phyloP scores from a whole-genome alignment of 2,888 invertebrate species.

The Cyaniris semiargus region DNA sequence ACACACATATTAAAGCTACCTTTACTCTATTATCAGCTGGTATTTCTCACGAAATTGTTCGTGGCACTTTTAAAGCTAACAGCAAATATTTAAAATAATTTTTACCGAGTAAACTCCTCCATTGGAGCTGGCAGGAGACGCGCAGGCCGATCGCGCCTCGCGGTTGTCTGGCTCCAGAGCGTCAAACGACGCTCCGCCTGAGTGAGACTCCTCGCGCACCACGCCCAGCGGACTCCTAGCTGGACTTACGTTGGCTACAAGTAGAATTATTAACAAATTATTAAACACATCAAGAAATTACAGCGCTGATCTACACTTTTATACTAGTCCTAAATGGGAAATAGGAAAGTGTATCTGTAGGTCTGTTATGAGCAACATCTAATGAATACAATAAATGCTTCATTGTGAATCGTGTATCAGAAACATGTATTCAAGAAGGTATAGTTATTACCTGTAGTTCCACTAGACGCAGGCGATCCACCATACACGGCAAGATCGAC shows the following conservation, averaged over 20 bases:
- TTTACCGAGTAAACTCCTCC: constrained; percentile 93
- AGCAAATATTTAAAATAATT: background rate
- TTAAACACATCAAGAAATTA: background rate
- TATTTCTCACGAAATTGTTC: too few relatives aligned
- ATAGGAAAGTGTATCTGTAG: background rate
- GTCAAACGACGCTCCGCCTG: constrained; percentile 72
- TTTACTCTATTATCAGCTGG: too few relatives aligned
- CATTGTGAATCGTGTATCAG: too few relatives aligned
- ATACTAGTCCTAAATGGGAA: too few relatives aligned
- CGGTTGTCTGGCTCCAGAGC: constrained; percentile 70
- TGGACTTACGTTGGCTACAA: constrained; percentile 72
- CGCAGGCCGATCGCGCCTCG: constrained; percentile 83
- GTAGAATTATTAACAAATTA: background rate
- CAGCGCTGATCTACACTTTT: background rate
- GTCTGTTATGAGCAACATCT: background rate
- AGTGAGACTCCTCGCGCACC: constrained; percentile 81
- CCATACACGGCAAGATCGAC: constrained; percentile 80
- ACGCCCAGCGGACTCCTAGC: constrained; percentile 78
- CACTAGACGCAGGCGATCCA: constrained; percentile 68
- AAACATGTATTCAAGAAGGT: background rate
- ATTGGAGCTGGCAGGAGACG: constrained; percentile 94
- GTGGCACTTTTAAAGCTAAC: too few relatives aligned
- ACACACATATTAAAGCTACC: too few relatives aligned
- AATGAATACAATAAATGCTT: too few relatives aligned
- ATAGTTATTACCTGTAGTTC: constrained; percentile 60